Evolutionary conservation across 37 sponge, comb jelly and placozoan species (phyloP), one percentile per base, ranked within the genome.

Genomic region (Tethya wilhelma): DNA sequence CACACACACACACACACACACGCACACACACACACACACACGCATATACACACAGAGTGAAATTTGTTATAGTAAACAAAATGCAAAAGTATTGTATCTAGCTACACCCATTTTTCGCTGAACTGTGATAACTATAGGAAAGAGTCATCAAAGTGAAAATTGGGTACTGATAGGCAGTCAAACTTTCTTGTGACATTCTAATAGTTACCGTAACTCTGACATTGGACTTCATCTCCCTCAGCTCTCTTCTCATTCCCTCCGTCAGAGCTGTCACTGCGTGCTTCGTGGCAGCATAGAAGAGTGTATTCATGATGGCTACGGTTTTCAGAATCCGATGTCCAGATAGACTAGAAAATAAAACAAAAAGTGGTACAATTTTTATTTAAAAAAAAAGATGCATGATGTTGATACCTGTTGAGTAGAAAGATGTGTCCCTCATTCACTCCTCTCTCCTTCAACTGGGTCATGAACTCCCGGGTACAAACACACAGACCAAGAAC

Each of bases 211-310:
- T 89, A 19, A 93, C 84, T 70, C 68, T 86, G 44, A 86, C 69
- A 6, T 78, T 67, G 44, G 86, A 75, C 45, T 89, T 65, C 82
- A 84, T 78, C 20, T 85, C 84, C 56, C 91, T 84, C 77, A 95
- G 79, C 46, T 95, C 96, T 32, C 62, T 49, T 36, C 96, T 75
- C 1, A 88, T 60, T 0, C 87, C 89, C 65, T 95, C 96, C 37
- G 89, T 88, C 20, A 95, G 59, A 42, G 86, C 91, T 40, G 89
- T 95, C 26, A 95, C 89, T 37, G 96, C 96, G 74, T 58, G 69
- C 66, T 95, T 95, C 1, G 96, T 88, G 26, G 81, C 91, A 60
- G 70, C 55, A 75, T 93, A 93, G 72, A 93, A 89, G 58, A 74
- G 76, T n/a, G 23, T 33, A 33, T 68, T 74, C 30, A 34, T 31